phyloP scores from a whole-genome alignment of 2,888 invertebrate species.

The Liopterus haemorrhoidalis region DNA sequence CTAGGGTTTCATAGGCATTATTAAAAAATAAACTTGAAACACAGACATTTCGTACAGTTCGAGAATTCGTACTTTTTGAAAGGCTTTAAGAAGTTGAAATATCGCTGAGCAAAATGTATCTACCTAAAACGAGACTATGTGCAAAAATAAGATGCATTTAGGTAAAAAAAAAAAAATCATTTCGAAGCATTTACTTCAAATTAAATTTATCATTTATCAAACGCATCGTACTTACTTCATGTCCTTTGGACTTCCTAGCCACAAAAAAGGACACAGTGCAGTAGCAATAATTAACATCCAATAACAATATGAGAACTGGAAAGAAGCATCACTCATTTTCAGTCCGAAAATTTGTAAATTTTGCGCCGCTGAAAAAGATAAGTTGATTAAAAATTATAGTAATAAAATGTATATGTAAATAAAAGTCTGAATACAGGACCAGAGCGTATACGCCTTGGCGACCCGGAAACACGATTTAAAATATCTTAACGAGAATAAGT shows the following conservation, averaged over 20 bases:
- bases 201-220: too few relatives aligned
- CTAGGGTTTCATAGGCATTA: too few relatives aligned
- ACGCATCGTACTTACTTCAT: too few relatives aligned
- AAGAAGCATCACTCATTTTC: slow-evolving; percentile 58
- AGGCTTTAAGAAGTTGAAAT: too few relatives aligned
- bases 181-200: too few relatives aligned
- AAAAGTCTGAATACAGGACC: background rate
- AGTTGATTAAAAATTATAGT: slow-evolving; percentile 7
- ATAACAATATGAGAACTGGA: slow-evolving; percentile 71
- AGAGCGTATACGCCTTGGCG: too few relatives aligned
- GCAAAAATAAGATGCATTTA: background rate
- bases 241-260: slow-evolving; percentile 87
- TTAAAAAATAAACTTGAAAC: background rate
- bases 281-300: slow-evolving; percentile 74
- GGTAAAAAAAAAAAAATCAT: background rate
- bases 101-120: too few relatives aligned
- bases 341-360: slow-evolving; percentile 72
- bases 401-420: slow-evolving; percentile 11
- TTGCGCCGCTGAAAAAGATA: slow-evolving; percentile 60
- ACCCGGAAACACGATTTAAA: too few relatives aligned
- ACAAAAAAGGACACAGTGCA: slow-evolving; percentile 72
- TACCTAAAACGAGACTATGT: background rate
- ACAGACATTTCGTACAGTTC: background rate
- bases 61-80: too few relatives aligned
- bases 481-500: too few relatives aligned